A percentile compares a stretch with the other conserved stretches of the same genome.
Evolutionary conservation across 1,140 invertebrate species (phyloP).

Genomic region (Bombus difficillimus): DNA sequence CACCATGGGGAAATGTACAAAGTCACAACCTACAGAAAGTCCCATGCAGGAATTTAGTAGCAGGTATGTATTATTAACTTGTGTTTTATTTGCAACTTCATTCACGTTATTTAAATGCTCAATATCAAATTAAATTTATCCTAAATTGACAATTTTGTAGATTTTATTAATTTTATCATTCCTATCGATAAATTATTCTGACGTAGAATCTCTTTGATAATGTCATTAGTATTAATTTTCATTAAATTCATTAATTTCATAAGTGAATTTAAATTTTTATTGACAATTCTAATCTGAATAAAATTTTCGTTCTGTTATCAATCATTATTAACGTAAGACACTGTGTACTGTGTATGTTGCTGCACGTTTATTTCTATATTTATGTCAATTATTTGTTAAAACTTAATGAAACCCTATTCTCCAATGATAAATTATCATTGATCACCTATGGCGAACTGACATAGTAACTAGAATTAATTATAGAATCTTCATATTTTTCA

Average conservation of each 20-base stretch:
- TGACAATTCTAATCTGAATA: no score
- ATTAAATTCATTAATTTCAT: background rate
- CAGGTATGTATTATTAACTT: constrained; percentile 66
- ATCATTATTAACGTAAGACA: no score
- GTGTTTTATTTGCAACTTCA: background rate
- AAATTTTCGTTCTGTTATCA: no score
- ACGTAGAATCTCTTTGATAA: background rate
- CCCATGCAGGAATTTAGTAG: constrained; percentile 77
- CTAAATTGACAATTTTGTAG: background rate
- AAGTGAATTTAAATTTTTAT: no score
- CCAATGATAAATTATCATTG: no score
- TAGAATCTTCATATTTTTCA: no score
- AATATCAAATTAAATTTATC: background rate
- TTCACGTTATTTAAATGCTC: background rate
- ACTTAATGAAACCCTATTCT: no score
- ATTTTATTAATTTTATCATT: background rate
- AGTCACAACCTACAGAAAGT: constrained; percentile 57
- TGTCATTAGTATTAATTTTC: background rate
- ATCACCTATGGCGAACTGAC: no score
- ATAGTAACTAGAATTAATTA: no score
- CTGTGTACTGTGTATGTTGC: no score
- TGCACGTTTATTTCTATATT: no score
- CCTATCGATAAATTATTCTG: background rate
- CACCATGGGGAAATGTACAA: constrained; percentile 70
- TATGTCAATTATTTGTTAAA: no score